These are phyloP conservation scores for Trididemnum nubilum DNA, from an alignment of 23 tunicate genomes.

Conservation along the genomic window DNA sequence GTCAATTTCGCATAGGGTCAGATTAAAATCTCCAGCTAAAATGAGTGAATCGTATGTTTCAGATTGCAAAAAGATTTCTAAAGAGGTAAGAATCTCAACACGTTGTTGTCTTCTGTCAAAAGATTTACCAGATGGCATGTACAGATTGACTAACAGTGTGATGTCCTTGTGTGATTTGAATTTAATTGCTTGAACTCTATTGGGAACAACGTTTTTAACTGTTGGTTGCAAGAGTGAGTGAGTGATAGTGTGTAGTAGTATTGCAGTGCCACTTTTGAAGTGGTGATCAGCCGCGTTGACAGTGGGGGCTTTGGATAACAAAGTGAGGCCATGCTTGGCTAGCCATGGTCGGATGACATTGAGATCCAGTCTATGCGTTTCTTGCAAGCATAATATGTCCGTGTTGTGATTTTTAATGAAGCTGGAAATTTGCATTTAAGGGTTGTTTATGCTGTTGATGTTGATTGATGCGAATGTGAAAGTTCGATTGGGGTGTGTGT, in stretches of 20 bases:
- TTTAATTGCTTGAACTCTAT: neutral
- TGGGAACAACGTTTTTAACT: neutral
- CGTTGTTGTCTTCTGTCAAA: neutral
- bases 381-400: neutral
- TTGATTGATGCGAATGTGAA: too few species aligned
- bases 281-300: neutral
- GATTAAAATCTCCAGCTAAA: neutral
- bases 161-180: neutral
- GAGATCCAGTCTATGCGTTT: neutral
- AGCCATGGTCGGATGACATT: too few species aligned
- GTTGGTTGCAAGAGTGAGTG: neutral
- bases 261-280: neutral
- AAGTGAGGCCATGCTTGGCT: too few species aligned
- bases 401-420: neutral
- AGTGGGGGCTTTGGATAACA: neutral
- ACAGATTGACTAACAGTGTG: neutral
- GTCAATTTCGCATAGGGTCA: neutral
- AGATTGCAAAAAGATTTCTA: neutral
- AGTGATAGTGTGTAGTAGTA: neutral
- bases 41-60: neutral
- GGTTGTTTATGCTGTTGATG: too few species aligned
- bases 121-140: neutral
- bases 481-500: neutral
- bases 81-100: neutral
- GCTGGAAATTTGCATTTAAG: neutral